Evolutionary conservation across 1,140 invertebrate species (phyloP).

Genomic region (Drosophila pseudoobscura): DNA sequence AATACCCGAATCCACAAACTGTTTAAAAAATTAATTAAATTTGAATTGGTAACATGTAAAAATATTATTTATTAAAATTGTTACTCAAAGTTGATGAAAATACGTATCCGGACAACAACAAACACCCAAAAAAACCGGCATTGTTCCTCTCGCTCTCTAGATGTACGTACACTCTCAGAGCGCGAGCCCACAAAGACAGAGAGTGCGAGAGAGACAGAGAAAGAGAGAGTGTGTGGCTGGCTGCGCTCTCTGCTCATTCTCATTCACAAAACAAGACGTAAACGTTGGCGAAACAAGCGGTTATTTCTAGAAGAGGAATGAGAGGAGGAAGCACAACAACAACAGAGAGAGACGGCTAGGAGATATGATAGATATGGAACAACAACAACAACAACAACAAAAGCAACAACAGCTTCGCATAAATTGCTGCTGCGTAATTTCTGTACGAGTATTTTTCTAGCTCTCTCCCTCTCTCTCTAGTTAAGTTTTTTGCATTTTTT

Average conservation of each 20-base stretch:
- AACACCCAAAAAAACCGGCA: constrained; percentile 33
- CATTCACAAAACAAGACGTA: constrained; percentile 68
- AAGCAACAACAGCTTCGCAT: constrained; percentile 65
- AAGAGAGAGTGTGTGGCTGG: constrained; percentile 30
- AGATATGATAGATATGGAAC: constrained; percentile 80
- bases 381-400: constrained; percentile 60
- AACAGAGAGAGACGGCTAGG: constrained; percentile 47
- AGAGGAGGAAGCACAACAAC: constrained; percentile 47
- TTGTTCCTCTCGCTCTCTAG: constrained; percentile 29
- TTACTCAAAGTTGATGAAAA: constrained; percentile 1
- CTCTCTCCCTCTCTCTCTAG: not conserved
- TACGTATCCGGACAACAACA: constrained; percentile 29
- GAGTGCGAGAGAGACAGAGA: constrained; percentile 5
- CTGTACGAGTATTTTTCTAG: constrained; percentile 65
- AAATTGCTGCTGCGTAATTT: constrained; percentile 82
- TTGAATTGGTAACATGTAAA: no score
- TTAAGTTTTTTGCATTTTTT: constrained; percentile 1
- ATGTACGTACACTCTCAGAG: constrained; percentile 19
- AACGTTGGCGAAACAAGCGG: not conserved
- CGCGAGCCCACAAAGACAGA: not conserved
- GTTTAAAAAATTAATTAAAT: no score
- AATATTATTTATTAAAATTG: constrained; percentile 6
- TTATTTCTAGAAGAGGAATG: constrained; percentile 6
- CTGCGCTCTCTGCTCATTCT: constrained; percentile 50
- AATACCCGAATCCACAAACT: no score